Base-by-base conservation (phyloP, 2,113 vertebrate species). In the Oreocharis arfaki region DNA sequence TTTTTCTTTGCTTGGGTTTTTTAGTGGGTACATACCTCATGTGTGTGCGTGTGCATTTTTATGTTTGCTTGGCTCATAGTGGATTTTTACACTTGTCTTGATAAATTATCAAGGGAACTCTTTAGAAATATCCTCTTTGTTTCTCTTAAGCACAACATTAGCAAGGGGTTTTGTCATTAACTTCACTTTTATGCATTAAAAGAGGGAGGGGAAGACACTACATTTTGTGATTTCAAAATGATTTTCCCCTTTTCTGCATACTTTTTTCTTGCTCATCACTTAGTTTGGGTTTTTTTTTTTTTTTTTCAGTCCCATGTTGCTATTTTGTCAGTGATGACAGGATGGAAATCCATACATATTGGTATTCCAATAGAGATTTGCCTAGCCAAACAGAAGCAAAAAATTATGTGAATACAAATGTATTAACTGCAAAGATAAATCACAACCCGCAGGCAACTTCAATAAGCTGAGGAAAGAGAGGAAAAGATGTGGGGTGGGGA, bases 111-210 rank as follows among this genome's bases (percentile, higher is more conserved):
- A 57, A 37, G 52, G 12, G 26, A 71, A 84, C 23, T 77, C 17
- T 93, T 93, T 68, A 74, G 42, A 92, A 86, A 93, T 70, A 60
- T 9, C 23, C 6, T 77, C 68, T 75, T 81, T 93, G 53, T 90
- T 88, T 77, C 69, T 81, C 39, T 41, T 93, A 89, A 91, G 27
- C 41, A 71, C 46, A 69, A 39, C 41, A 84, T 87, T 94, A 89
- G 19, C n/a, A 75, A 73, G 15, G 3, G 0, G 18, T 8, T 84
- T 90, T 81, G 65, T 82, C 60, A 93, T 81, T 92, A 90, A 70
- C 52, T 95, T 94, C 49, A 81, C 64, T 92, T 94, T 92, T 93
- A 91, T 90, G 56, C 80, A 93, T 94, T 95, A 94, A 91, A 96
- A 84, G 16, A 13, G 42, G 55, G 55, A 91, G 46, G 46, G 9